Evolutionary conservation across 1,140 invertebrate genomes (phyloP).

Genomic region (Eriosoma lanigerum): DNA sequence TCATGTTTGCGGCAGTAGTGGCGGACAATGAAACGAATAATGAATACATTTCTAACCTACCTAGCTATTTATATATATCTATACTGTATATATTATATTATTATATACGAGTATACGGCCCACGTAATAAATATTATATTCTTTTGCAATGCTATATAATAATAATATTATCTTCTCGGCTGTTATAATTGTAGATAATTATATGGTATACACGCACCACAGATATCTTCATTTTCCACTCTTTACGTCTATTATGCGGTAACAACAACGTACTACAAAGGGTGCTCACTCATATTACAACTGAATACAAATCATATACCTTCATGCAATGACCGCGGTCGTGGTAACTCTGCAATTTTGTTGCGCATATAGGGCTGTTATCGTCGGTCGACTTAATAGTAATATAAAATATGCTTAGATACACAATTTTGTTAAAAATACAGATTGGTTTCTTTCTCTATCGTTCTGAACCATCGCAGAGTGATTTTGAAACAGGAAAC

Average conservation of each 20-base stretch:
- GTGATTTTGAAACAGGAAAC: background rate
- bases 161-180: too few species aligned
- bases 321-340: background rate
- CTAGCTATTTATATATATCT: too few species aligned
- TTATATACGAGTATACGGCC: background rate
- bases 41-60: background rate
- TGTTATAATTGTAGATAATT: constrained; percentile 40
- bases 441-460: too few species aligned
- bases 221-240: constrained; percentile 20
- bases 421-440: too few species aligned
- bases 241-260: background rate
- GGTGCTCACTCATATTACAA: background rate
- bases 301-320: too few species aligned
- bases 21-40: constrained; percentile 20
- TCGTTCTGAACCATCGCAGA: too few species aligned
- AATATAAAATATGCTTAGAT: too few species aligned
- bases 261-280: background rate
- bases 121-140: constrained; percentile 13
- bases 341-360: background rate
- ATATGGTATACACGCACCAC: background rate
- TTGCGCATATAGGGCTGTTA: too few species aligned
- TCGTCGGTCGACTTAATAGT: background rate
- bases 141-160: constrained; percentile 9
- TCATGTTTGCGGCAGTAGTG: background rate
- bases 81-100: too few species aligned